Evolutionary conservation across 2,888 invertebrate genomes (phyloP), one percentile per base, ranked within the genome.

Genomic region (Sphaerophoria rueppellii): DNA sequence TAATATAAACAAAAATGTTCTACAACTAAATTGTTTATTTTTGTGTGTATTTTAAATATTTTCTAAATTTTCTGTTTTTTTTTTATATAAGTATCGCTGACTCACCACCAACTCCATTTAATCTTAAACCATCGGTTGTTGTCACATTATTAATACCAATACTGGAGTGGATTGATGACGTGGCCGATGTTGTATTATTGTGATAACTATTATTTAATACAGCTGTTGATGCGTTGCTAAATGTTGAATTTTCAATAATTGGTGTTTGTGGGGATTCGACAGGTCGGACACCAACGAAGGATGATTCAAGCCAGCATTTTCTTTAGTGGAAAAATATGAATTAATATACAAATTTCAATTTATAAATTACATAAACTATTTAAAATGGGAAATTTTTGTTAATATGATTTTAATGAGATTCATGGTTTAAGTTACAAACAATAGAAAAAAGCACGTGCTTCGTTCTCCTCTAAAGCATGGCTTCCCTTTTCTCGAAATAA

Each of bases 251-350:
- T 86, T 94, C 93, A 85, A 93, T 94, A 88, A 95, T 93, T 50
- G 97, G 96, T 82, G 96, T 96, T 92, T 96, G 96, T 16, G 97
- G 97, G 61, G 96, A 96, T 88, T 97, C 97, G 90, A 96, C 92
- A 4, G 97, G 97, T 89, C 96, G 95, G 89, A 95, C 96, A 88
- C 96, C 96, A 82, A 96, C 96, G 91, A 98, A 98, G 87, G 97
- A 97, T 92, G 97, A 97, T 92, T 98, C 98, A 91, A 98, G 94
- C 98, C 98, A 98, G 91, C 95, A 96, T 89, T 97, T 92, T 89
- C 92, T 92, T 35, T 12, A 35, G 48, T 14, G 14, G 16, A 50
- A 52, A 24, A 9, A 24, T 24, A 24, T 24, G 1, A 52, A 52
- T 6, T 4, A 52, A 50, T 16, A 50, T 14, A 14, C 11, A 40